phyloP scores from a whole-genome alignment of 2,888 invertebrate species.

The Lydus trimaculatus region DNA sequence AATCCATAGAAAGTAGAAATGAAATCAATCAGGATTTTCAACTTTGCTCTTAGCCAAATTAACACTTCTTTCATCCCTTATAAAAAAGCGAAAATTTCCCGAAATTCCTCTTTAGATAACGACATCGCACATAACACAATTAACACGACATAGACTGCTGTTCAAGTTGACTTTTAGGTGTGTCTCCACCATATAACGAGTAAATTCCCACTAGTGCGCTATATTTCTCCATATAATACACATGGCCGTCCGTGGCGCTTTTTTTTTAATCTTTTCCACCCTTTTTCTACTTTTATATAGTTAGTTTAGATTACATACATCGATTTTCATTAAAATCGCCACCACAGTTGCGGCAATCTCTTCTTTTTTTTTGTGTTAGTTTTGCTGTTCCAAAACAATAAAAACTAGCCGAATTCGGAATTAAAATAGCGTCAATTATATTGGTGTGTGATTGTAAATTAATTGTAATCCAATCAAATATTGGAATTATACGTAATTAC shows the following conservation, averaged over 20 bases:
- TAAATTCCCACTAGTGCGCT: neutral
- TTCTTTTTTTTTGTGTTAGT: no score
- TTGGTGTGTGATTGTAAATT: no score
- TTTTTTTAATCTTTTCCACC: neutral
- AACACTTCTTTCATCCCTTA: neutral
- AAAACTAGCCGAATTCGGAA: no score
- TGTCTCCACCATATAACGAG: neutral
- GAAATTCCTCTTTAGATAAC: neutral
- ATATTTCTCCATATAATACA: constrained; percentile 5
- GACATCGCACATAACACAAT: neutral
- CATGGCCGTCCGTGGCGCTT: neutral
- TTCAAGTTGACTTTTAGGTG: neutral
- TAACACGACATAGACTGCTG: neutral
- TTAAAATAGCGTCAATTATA: no score
- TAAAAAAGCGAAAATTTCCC: neutral
- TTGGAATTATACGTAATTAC: no score
- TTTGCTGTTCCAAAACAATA: no score
- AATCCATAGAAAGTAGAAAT: neutral
- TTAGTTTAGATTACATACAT: constrained; percentile 1
- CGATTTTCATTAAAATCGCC: constrained; percentile 8
- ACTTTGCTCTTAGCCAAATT: neutral
- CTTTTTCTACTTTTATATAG: neutral
- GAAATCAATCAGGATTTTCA: neutral
- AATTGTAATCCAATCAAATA: no score
- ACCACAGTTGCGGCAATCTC: no score